phyloP scores from a whole-genome alignment of 1,140 invertebrate genomes.

The Anoplophora glabripennis region DNA sequence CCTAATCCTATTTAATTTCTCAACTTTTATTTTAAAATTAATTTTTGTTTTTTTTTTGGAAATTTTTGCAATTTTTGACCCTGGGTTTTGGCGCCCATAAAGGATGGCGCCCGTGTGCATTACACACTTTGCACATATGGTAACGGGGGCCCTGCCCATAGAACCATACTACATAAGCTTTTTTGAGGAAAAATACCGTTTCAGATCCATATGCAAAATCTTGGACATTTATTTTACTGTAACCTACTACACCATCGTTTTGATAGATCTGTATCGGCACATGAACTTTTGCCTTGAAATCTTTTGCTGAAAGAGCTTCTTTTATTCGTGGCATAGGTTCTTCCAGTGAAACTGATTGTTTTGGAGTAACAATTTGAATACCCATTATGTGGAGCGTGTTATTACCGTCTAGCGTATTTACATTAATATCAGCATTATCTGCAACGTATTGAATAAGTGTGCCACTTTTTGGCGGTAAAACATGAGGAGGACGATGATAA shows the following conservation, averaged over 20 bases:
- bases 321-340: constrained; percentile 23
- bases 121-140: constrained; percentile 10
- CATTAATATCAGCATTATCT: constrained; percentile 49
- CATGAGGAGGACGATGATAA: constrained; percentile 41
- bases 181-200: constrained; percentile 18
- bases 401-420: constrained; percentile 46
- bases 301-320: constrained; percentile 30
- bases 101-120: constrained; percentile 14
- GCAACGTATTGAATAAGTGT: constrained; percentile 46
- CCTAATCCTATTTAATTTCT: constrained; percentile 14
- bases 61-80: neutral
- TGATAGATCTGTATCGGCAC: constrained; percentile 35
- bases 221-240: constrained; percentile 25
- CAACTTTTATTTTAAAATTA: constrained; percentile 4
- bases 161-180: constrained; percentile 29
- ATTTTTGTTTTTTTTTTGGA: too few species aligned
- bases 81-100: neutral
- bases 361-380: constrained; percentile 44
- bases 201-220: constrained; percentile 18
- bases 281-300: constrained; percentile 36
- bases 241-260: constrained; percentile 32
- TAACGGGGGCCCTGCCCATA: neutral
- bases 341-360: constrained; percentile 32
- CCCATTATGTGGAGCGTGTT: constrained; percentile 49
- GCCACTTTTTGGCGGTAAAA: constrained; percentile 44